Evolutionary conservation across 1,140 invertebrate genomes (phyloP), one percentile per base, ranked within the genome.

Genomic region (Megalopta genalis): DNA sequence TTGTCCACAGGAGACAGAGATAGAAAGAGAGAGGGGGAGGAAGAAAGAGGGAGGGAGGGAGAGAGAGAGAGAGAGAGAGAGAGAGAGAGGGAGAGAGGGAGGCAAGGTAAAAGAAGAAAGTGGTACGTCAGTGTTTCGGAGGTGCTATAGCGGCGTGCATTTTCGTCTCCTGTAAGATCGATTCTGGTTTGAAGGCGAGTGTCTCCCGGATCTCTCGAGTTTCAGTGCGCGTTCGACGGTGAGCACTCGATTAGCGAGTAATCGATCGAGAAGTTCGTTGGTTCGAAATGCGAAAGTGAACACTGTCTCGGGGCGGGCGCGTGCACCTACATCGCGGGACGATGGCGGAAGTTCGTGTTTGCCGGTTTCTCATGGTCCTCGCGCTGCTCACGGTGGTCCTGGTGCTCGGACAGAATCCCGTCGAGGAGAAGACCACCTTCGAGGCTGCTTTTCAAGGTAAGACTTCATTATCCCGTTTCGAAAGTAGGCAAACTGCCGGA

Each of bases 391-490:
- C 84, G 70, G 81, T 85, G 54, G 82, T 85, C 21, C 59, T 86
- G 39, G 86, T 81, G 42, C 81, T 90, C 25, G 89, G 90, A 21
- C 89, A 91, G 80, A 90, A 91, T 74, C 87, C 90, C 60, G 70
- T 91, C 65, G 92, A 93, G 68, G 93, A 93, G 77, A 90, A 91
- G 75, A 92, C 91, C 59, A 93, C 90, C 60, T 93, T 94, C 86
- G 94, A 94, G 80, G 94, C 94, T 63, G 94, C 94, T 42, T 94
- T 94, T 87, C 94, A 94, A 93, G 94, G 94, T 94, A 92, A 88
- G 78, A 57, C 27, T n/a, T 74, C 2, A 27, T 3, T 12, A 4
- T 1, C 4, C 32, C 4, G 4, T 4, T 32, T 2, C 4, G 32
- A 32, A 4, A 4, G 4, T 32, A 32, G 32, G 32, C 1, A 4